Evolutionary conservation across 2,888 invertebrate genomes (phyloP), one percentile per base, ranked within the genome.

Genomic region (Scaptomyza cyrtandrae): DNA sequence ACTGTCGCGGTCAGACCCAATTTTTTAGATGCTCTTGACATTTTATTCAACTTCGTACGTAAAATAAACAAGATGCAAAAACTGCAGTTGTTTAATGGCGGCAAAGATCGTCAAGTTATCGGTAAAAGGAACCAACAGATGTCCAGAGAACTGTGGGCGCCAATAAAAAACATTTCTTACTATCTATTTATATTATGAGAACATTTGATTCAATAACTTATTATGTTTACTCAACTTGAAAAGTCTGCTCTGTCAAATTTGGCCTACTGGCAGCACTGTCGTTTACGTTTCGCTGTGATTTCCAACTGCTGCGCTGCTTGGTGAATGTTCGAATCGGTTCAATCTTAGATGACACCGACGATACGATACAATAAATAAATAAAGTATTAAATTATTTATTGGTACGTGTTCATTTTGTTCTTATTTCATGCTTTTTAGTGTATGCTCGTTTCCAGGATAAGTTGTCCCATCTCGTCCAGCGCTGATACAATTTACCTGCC

Each of bases 261-360:
- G 11, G 6, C 7, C 13, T 19, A 9, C 10, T 59, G 61, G 24
- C 48, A 49, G 24, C 49, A 29, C 27, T 11, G 14, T 7, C 2
- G 1, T 33, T 16, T 1, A 29, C 39, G 39, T 33, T 44, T 53
- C 10, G 39, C 27, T 57, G 57, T 66, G 71, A 71, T 31, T 57
- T 54, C 10, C 54, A 73, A 70, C 61, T 60, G 67, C 62, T 71
- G 39, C 66, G 53, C 43, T 19, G 56, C 46, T 58, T 29, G 53
- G 74, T 74, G 74, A 75, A 52, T 78, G 75, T 14, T 69, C 16
- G 55, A 60, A 62, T 73, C 61, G 62, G 78, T 55, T 71, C 76
- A 80, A 78, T 88, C 78, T 76, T 83, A 83, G n/a, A n/a, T n/a
- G n/a, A n/a, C n/a, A n/a, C n/a, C n/a, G n/a, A n/a, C n/a, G n/a